Evolutionary conservation across 2,888 invertebrate species (phyloP), one percentile per base, ranked within the genome.

Genomic region (Luperina testacea): DNA sequence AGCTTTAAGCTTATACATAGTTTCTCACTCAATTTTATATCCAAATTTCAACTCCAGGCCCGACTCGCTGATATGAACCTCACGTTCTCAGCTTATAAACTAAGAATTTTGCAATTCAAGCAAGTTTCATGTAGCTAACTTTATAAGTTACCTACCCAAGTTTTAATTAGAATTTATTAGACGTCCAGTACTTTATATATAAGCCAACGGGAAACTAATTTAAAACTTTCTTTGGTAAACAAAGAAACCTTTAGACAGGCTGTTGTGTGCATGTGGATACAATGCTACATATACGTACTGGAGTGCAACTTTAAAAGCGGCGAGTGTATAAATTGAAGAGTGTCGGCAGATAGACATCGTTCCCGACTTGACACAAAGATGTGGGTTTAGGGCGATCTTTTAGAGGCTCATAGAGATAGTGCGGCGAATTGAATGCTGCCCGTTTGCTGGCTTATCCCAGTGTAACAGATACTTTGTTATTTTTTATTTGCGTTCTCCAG

Each of bases 361-460:
- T 89, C 90, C 85, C 85, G 90, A 86, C 89, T 87, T 90, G 88
- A 91, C 87, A 89, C 86, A 92, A 90, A 92, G 90, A 92, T 92
- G 91, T 91, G 91, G 87, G 92, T 91, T 93, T 92, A 92, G 89
- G 88, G 89, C 91, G 92, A 93, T 94, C 92, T 93, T 92, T 93
- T 92, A 89, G 92, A 92, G 93, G 93, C 92, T 93, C 92, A 91
- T 90, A 87, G 89, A 92, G 94, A 95, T 94, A 94, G 94, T 91
- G 88, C 89, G 90, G 90, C 90, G 93, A 94, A 95, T 95, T 95
- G 95, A 95, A 95, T 94, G 94, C 92, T 93, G 91, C 91, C 94
- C 93, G 92, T 93, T 94, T 93, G 89, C 90, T 88, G 91, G 94
- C 93, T 95, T 94, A 95, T 95, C 94, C 93, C 92, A 89, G 90